Base-by-base conservation (phyloP, 2,113 vertebrate genomes). In the Otis tarda region DNA sequence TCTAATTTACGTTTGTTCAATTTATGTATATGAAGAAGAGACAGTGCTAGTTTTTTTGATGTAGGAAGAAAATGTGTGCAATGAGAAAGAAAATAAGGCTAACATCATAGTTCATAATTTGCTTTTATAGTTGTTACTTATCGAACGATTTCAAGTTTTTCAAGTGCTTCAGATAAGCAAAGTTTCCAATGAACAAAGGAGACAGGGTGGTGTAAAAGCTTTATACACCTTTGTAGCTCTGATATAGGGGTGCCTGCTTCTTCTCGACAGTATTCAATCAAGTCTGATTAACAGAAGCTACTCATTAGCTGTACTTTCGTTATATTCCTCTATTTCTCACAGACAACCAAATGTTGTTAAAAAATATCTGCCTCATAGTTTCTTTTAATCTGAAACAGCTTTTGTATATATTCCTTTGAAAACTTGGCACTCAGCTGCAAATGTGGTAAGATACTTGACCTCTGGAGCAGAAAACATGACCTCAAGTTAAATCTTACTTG, bases 281-380 rank as follows among this genome's bases (percentile, higher is more conserved):
- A 56, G 6, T 23, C 39, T 43, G 49, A 68, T 19, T 75, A 87
- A 53, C 5, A 87, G 12, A 78, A 75, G 9, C 2, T 68, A 64
- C 28, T 56, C 4, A 22, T 63, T 70, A 49, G 5, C 7, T 56
- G 10, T 59, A 25, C 85, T 91, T 77, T 91, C 2, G 7, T 68
- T 82, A 68, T 47, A 85, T 56, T 56, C 7, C 19, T 90, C 53
- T 53, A 1, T 47, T 76, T 70, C 56, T 68, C 25, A 64, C 9
- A 41, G 12, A 43, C 0, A 63, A 55, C 0, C 3, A 37, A 27
- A 28, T 2, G 21, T 4, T 33, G 9, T 21, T 3, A 60, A 63
- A 70, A 82, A 74, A 39, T 4, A 7, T 60, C 6, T 57, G 3
- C 2, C 25, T 19, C 55, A 13, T 2, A 7, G 6, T 67, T 75